These are phyloP conservation scores for Engraulis encrasicolus DNA, from an alignment of 2,113 vertebrate species.

Conservation along the genomic window DNA sequence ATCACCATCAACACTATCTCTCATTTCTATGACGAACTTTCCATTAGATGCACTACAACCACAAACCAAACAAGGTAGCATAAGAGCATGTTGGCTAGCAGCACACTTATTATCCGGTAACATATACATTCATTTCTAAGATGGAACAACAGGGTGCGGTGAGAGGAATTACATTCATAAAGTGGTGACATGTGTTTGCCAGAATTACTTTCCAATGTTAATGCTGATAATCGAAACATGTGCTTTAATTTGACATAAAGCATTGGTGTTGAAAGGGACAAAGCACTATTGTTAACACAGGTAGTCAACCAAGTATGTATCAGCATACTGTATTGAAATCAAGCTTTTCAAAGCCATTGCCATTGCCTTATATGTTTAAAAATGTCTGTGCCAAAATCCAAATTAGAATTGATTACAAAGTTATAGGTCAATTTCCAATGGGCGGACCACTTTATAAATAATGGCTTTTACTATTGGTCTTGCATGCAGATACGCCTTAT, in stretches of 20 bases:
- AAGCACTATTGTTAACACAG: too few relatives aligned
- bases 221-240: background rate
- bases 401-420: background rate
- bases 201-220: background rate
- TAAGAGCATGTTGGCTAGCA: background rate
- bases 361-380: too few relatives aligned
- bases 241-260: too few relatives aligned
- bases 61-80: background rate
- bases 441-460: slow-evolving; percentile 35
- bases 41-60: background rate
- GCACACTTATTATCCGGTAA: background rate
- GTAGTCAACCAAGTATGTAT: too few relatives aligned
- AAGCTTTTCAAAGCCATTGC: too few relatives aligned
- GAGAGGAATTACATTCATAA: slow-evolving; percentile 44
- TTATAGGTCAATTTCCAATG: background rate
- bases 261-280: too few relatives aligned
- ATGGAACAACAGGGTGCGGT: background rate
- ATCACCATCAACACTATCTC: too few relatives aligned
- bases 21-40: background rate
- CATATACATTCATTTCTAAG: background rate
- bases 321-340: too few relatives aligned
- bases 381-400: background rate
- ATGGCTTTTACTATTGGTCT: slow-evolving; percentile 19
- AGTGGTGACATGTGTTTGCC: background rate
- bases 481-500: slow-evolving; percentile 34